phyloP scores from a whole-genome alignment of 2,113 vertebrate genomes.

The Turdus rufiventris region DNA sequence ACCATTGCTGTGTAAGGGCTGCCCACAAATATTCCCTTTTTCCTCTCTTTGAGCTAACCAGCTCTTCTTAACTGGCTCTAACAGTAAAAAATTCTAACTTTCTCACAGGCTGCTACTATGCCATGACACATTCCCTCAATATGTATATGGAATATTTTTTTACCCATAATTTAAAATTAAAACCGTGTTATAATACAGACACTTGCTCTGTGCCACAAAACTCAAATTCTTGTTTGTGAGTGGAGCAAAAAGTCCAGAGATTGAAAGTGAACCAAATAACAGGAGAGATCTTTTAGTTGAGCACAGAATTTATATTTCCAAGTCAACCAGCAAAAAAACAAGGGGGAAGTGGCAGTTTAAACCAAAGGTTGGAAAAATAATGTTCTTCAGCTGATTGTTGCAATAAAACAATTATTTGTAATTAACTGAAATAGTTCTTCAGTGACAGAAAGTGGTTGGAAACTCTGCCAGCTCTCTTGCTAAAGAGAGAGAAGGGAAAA shows the following conservation, averaged over 20 bases:
- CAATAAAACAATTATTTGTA: background rate
- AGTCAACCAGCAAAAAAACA: background rate
- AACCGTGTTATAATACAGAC: background rate
- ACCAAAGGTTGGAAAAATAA: background rate
- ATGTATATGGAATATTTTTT: background rate
- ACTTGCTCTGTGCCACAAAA: background rate
- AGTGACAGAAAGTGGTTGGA: background rate
- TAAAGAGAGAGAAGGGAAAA: background rate
- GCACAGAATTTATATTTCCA: background rate
- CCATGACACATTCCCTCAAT: background rate
- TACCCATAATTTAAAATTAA: background rate
- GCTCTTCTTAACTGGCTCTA: background rate
- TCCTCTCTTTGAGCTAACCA: background rate
- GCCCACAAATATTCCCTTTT: slow-evolving; percentile 18
- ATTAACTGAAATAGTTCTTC: background rate
- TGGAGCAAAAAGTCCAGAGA: background rate
- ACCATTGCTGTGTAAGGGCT: slow-evolving; percentile 19
- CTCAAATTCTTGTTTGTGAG: background rate
- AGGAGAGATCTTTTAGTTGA: background rate
- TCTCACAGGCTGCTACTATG: background rate
- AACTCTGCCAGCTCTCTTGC: background rate
- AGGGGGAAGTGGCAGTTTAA: background rate
- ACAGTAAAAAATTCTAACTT: too few species aligned
- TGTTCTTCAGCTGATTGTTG: background rate
- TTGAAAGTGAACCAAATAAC: background rate